A percentile compares a stretch with the other conserved stretches of the same genome.
phyloP scores from a whole-genome alignment of 2,113 vertebrate species.

The Falco punctatus region DNA sequence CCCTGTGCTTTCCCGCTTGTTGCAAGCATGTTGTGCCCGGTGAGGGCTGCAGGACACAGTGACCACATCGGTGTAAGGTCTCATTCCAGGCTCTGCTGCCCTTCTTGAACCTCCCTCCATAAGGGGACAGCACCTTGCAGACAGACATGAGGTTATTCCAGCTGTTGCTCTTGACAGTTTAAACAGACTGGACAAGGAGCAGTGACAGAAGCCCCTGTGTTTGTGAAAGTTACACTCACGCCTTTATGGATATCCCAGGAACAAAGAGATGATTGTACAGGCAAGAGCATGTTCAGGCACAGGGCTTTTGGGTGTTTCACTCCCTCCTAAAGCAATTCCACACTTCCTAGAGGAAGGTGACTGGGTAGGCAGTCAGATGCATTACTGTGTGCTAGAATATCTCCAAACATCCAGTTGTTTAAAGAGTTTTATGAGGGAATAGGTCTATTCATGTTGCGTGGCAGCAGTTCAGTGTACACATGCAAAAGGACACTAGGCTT shows the following conservation, averaged over 20 bases:
- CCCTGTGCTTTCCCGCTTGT: neutral
- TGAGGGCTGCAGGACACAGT: neutral
- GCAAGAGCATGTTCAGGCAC: neutral
- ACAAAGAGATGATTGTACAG: neutral
- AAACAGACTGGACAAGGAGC: neutral
- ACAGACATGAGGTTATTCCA: neutral
- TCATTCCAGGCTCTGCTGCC: neutral
- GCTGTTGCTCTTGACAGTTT: neutral
- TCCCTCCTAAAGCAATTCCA: neutral
- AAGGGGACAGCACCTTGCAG: neutral
- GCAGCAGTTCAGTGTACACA: neutral
- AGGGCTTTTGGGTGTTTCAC: neutral
- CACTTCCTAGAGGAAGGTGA: neutral
- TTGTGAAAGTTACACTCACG: neutral
- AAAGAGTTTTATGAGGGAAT: neutral
- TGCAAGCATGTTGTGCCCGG: accelerated
- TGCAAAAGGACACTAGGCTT: neutral
- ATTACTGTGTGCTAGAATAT: neutral
- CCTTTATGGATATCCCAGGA: accelerated
- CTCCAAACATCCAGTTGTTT: neutral
- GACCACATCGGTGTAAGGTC: accelerated
- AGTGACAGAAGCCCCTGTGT: neutral
- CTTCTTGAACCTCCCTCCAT: neutral
- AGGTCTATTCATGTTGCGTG: neutral
- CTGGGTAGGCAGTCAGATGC: neutral